phyloP scores from a whole-genome alignment of 2,113 vertebrate species.

The Heterochromis multidens region DNA sequence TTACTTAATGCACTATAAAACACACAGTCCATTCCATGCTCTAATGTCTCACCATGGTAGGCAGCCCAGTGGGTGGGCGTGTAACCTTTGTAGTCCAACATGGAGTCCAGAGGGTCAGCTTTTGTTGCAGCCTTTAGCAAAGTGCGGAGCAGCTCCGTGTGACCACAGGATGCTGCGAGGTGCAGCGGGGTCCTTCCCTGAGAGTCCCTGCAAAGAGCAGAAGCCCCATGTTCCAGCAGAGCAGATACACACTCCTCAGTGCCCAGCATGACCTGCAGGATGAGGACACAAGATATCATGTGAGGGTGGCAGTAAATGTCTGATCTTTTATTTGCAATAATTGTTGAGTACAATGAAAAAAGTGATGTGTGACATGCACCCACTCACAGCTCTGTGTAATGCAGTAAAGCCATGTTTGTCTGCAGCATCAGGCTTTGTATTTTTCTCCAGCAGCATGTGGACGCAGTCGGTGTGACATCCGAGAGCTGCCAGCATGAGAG shows the following conservation, averaged over 20 bases:
- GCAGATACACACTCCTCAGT: conserved; percentile 87
- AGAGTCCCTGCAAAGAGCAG: conserved; percentile 88
- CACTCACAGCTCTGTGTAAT: conserved; percentile 89
- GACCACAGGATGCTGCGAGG: conserved; percentile 88
- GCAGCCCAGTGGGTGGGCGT: conserved; percentile 95
- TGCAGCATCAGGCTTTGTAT: conserved; percentile 83
- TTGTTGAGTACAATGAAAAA: neutral
- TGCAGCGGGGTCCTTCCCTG: conserved; percentile 90
- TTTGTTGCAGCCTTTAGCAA: conserved; percentile 85
- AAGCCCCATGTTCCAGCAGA: conserved; percentile 91
- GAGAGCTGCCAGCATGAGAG: conserved; percentile 91
- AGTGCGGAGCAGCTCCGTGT: conserved; percentile 79
- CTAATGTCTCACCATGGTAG: conserved; percentile 82
- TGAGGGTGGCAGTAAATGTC: neutral
- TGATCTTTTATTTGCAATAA: neutral
- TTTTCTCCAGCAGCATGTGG: conserved; percentile 93
- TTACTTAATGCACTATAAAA: neutral
- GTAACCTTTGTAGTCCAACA: conserved; percentile 90
- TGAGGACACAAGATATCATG: neutral
- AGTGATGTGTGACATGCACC: neutral
- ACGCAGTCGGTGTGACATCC: conserved; percentile 89
- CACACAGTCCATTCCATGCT: neutral
- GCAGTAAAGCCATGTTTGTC: conserved; percentile 89
- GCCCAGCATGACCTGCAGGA: conserved; percentile 82
- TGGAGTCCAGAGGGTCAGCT: conserved; percentile 87